A percentile compares a stretch with the other conserved stretches of the same genome.
phyloP scores from a whole-genome alignment of 2,113 vertebrate species.

The Scophthalmus maximus region DNA sequence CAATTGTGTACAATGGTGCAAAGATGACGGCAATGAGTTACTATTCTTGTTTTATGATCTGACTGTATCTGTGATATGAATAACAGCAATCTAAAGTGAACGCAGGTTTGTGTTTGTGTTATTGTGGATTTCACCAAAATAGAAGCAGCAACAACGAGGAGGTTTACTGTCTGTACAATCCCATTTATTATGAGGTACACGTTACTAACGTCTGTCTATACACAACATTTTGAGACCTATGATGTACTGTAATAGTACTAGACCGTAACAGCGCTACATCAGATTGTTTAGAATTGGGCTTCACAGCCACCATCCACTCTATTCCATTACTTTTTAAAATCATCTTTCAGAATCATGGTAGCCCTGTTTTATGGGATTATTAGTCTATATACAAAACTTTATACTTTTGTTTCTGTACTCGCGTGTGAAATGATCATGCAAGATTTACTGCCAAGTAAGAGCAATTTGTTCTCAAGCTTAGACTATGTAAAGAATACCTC shows the following conservation, averaged over 20 bases:
- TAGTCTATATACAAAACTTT: too few species aligned
- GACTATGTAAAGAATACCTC: too few species aligned
- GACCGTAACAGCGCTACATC: not conserved
- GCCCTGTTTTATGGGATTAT: too few species aligned
- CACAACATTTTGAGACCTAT: not conserved
- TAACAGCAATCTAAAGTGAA: constrained; percentile 84
- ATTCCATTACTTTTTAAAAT: too few species aligned
- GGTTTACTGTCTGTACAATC: not conserved
- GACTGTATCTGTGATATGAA: constrained; percentile 86
- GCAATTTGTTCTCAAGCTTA: too few species aligned
- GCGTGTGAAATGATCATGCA: too few species aligned
- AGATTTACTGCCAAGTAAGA: too few species aligned
- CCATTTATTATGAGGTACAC: not conserved
- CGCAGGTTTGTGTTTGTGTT: constrained; percentile 63
- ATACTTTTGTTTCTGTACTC: too few species aligned
- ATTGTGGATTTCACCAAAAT: constrained; percentile 31
- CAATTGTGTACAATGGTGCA: constrained; percentile 82
- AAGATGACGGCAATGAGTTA: constrained; percentile 76
- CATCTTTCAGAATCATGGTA: too few species aligned
- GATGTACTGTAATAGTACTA: not conserved
- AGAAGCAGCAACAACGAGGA: too few species aligned
- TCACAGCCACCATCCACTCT: too few species aligned
- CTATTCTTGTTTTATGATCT: constrained; percentile 85
- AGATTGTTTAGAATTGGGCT: not conserved
- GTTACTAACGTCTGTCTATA: not conserved